Evolutionary conservation across 2,797 vertebrate genomes (phyloP).

Genomic region (Echiichthys vipera): DNA sequence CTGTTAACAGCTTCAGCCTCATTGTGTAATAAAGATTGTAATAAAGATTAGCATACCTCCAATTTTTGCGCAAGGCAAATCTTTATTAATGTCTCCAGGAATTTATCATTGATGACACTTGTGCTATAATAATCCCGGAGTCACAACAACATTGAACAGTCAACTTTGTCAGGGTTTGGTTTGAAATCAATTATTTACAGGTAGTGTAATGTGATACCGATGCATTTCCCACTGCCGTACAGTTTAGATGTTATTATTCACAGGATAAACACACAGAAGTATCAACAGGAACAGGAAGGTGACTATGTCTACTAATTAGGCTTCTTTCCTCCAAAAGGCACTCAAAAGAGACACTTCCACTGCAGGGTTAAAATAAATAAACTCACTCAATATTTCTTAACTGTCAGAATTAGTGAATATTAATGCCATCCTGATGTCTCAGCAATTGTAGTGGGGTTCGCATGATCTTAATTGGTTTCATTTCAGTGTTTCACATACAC

Average conservation of each 20-base stretch:
- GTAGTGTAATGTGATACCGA: conserved; percentile 15
- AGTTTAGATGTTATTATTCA: conserved; percentile 18
- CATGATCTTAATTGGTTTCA: background rate
- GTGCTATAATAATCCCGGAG: conserved; percentile 39
- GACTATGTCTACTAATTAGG: conserved; percentile 14
- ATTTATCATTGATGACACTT: conserved; percentile 45
- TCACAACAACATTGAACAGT: conserved; percentile 44
- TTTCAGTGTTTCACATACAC: background rate
- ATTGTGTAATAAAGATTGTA: too few relatives aligned
- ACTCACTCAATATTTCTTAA: background rate
- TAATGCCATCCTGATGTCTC: background rate
- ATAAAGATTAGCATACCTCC: background rate
- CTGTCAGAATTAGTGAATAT: background rate
- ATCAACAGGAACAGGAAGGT: conserved; percentile 9
- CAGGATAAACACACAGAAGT: conserved; percentile 23
- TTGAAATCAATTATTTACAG: conserved; percentile 58
- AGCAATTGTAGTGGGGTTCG: background rate
- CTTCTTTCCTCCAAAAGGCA: conserved; percentile 54
- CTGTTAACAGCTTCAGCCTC: too few relatives aligned
- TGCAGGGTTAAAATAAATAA: background rate
- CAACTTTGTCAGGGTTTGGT: conserved; percentile 42
- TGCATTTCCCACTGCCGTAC: conserved; percentile 13
- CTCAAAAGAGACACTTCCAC: conserved; percentile 39
- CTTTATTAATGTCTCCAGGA: conserved; percentile 45
- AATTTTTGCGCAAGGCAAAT: conserved; percentile 4